Conservation (phyloP, 1,140 invertebrate species). For the Lasioglossum baleicum region DNA sequence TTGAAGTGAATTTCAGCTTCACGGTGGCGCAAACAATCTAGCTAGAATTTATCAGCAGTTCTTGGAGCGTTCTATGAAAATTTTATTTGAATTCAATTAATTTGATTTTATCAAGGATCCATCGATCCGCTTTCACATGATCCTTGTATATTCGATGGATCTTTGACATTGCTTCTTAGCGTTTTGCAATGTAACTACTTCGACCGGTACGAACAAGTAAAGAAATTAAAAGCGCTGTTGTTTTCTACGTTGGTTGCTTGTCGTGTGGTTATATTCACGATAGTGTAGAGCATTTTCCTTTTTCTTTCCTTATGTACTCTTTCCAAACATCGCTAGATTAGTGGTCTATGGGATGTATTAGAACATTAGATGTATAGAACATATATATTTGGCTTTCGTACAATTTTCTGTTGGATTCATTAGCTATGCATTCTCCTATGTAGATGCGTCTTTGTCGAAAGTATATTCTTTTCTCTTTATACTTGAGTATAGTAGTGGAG, state of each 20-base stretch:
- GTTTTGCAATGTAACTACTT: constrained; percentile 34
- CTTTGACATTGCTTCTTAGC: constrained; percentile 6
- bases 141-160: neutral
- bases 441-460: constrained; percentile 37
- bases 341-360: constrained; percentile 58
- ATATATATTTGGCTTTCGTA: constrained; percentile 52
- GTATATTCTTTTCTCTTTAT: neutral
- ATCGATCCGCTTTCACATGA: neutral
- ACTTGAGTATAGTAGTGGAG: neutral
- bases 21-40: neutral
- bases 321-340: constrained; percentile 18
- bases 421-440: constrained; percentile 27
- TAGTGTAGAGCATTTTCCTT: neutral
- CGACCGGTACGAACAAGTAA: neutral
- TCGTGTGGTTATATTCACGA: neutral
- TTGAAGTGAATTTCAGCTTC: neutral
- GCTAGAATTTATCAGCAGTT: too few relatives aligned
- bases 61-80: neutral
- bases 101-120: neutral
- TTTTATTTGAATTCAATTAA: neutral
- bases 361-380: constrained; percentile 55
- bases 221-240: neutral
- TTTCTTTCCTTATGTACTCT: constrained; percentile 1
- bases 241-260: neutral
- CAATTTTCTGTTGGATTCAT: constrained; percentile 51